phyloP scores from a whole-genome alignment of 2,888 invertebrate species.

The Cyrtodaria siliqua region DNA sequence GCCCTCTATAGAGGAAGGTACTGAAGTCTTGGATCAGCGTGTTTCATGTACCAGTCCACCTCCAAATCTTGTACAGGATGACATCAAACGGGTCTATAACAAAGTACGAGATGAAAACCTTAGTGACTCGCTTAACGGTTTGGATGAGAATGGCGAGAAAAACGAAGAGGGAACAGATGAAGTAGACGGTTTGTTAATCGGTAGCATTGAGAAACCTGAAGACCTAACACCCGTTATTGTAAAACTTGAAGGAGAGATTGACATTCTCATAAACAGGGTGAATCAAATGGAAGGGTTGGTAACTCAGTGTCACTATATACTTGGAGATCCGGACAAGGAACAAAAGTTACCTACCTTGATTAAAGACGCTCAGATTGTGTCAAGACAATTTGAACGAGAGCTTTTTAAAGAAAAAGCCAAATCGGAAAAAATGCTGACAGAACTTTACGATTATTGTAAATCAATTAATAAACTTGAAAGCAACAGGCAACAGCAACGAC shows the following conservation, averaged over 20 bases:
- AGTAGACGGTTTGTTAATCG: conserved; percentile 30
- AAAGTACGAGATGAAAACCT: conserved; percentile 58
- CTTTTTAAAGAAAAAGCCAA: conserved; percentile 62
- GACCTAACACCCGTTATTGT: conserved; percentile 22
- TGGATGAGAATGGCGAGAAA: conserved; percentile 13
- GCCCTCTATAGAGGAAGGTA: conserved; percentile 28
- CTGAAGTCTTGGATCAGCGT: conserved; percentile 2
- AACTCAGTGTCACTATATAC: conserved; percentile 64
- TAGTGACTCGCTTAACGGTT: conserved; percentile 39
- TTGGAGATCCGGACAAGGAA: conserved; percentile 66
- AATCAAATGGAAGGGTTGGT: conserved; percentile 59
- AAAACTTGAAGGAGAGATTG: conserved; percentile 50
- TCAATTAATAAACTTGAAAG: conserved; percentile 70
- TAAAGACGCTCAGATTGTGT: conserved; percentile 50
- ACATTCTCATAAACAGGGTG: conserved; percentile 56
- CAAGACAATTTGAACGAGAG: conserved; percentile 54
- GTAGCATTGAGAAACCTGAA: conserved; percentile 1
- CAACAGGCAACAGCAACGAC: conserved; percentile 55
- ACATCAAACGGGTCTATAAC: conserved; percentile 44
- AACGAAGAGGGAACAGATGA: conserved; percentile 41
- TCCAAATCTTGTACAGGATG: conserved; percentile 28
- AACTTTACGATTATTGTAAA: conserved; percentile 72
- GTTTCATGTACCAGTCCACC: conserved; percentile 3
- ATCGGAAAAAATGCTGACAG: conserved; percentile 64
- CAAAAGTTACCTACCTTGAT: conserved; percentile 55